Conservation (phyloP, 2,797 vertebrate genomes). For the Etheostoma nigrum region DNA sequence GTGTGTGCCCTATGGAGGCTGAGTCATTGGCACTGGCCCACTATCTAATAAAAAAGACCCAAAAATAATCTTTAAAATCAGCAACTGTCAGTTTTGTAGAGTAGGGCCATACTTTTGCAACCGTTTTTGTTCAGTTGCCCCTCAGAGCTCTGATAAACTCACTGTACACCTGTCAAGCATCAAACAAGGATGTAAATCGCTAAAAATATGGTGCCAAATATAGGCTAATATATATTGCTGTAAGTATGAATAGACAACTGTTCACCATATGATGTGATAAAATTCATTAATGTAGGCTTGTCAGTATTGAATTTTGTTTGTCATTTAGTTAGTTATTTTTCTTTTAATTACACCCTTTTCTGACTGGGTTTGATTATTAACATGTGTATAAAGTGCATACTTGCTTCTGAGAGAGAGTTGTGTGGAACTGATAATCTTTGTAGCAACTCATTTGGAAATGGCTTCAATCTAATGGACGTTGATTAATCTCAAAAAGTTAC, state of each 20-base stretch:
- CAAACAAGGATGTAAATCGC: neutral
- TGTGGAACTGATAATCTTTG: too few relatives aligned
- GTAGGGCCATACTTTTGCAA: neutral
- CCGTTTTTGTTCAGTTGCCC: neutral
- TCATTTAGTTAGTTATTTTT: neutral
- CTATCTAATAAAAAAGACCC: too few relatives aligned
- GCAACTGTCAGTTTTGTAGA: too few relatives aligned
- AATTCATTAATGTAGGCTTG: neutral
- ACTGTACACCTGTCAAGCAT: neutral
- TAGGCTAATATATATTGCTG: neutral
- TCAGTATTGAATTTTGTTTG: neutral
- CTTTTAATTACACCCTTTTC: neutral
- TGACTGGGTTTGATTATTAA: neutral
- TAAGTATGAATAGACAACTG: neutral
- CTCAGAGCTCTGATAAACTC: neutral
- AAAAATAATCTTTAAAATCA: neutral
- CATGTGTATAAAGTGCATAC: neutral
- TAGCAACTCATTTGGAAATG: too few relatives aligned
- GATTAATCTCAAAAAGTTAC: too few relatives aligned
- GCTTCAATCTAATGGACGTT: too few relatives aligned
- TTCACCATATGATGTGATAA: neutral
- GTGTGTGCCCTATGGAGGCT: too few relatives aligned
- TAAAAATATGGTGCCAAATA: neutral
- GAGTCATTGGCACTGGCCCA: too few relatives aligned
- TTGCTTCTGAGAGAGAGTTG: too few relatives aligned